phyloP scores from a whole-genome alignment of 2,113 vertebrate genomes.

The Orthonyx spaldingii region DNA sequence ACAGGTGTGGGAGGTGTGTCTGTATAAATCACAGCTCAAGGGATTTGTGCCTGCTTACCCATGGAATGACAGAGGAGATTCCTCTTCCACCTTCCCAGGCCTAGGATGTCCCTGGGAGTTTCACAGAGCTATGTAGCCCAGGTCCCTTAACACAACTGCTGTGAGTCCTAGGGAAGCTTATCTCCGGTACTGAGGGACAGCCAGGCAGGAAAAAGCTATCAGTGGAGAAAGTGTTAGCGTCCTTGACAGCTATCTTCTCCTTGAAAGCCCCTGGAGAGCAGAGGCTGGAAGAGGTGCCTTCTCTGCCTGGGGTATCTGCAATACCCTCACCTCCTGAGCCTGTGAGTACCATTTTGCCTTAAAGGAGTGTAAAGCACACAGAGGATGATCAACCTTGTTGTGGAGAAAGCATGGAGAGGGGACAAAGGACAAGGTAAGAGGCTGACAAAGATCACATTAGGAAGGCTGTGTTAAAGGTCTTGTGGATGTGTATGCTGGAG shows the following conservation, averaged over 20 bases:
- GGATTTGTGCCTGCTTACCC: neutral
- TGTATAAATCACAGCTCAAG: neutral
- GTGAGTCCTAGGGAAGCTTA: neutral
- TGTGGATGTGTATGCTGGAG: neutral
- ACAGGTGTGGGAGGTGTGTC: neutral
- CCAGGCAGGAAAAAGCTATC: neutral
- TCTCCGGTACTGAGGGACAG: neutral
- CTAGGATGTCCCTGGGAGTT: neutral
- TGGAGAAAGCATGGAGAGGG: neutral
- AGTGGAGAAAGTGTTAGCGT: neutral
- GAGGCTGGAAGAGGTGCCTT: neutral
- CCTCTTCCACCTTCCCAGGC: neutral
- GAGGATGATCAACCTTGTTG: neutral
- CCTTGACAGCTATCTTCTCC: neutral
- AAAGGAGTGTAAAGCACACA: neutral
- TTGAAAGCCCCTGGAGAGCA: neutral
- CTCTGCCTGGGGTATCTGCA: neutral
- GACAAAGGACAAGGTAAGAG: neutral
- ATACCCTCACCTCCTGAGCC: neutral
- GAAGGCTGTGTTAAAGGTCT: neutral
- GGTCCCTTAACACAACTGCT: neutral
- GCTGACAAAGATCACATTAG: neutral
- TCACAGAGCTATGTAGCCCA: neutral
- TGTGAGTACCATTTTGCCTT: neutral
- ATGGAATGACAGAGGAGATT: neutral